Conservation (phyloP, 2,113 vertebrate genomes). For the Anguilla japonica region DNA sequence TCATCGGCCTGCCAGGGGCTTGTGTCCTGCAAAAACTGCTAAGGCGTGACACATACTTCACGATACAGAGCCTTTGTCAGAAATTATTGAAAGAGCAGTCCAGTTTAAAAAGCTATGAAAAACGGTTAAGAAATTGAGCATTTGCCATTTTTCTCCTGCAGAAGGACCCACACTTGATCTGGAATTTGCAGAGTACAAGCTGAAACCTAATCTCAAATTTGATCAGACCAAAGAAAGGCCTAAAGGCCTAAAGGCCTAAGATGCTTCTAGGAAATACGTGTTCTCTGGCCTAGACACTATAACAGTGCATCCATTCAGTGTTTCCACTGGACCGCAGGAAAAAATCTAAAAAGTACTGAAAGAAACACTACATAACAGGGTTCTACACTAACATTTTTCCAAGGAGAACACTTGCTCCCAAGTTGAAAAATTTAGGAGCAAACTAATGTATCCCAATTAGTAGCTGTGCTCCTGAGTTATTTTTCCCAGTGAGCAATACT, state of each 20-base stretch:
- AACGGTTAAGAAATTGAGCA: neutral
- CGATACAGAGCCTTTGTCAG: neutral
- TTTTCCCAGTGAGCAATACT: too few relatives aligned
- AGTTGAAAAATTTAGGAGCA: too few relatives aligned
- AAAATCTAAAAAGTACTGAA: too few relatives aligned
- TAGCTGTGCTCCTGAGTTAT: too few relatives aligned
- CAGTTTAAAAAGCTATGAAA: neutral
- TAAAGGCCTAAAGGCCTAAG: neutral
- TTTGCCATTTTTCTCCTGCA: neutral
- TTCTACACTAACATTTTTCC: too few relatives aligned
- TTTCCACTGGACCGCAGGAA: too few relatives aligned
- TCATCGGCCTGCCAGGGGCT: constrained; percentile 78
- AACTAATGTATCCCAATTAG: too few relatives aligned
- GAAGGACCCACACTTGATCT: neutral
- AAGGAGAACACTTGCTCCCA: too few relatives aligned
- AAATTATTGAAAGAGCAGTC: neutral
- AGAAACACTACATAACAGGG: too few relatives aligned
- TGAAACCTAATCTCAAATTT: neutral
- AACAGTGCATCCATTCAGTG: neutral
- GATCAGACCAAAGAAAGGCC: neutral
- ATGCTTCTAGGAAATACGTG: neutral
- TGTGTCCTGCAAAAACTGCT: constrained; percentile 85
- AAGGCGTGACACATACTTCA: neutral
- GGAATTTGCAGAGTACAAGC: constrained; percentile 21
- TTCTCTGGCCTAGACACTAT: neutral